These are phyloP conservation scores for Heterotis niloticus DNA, from an alignment of 2,113 vertebrate species.

Conservation along the genomic window DNA sequence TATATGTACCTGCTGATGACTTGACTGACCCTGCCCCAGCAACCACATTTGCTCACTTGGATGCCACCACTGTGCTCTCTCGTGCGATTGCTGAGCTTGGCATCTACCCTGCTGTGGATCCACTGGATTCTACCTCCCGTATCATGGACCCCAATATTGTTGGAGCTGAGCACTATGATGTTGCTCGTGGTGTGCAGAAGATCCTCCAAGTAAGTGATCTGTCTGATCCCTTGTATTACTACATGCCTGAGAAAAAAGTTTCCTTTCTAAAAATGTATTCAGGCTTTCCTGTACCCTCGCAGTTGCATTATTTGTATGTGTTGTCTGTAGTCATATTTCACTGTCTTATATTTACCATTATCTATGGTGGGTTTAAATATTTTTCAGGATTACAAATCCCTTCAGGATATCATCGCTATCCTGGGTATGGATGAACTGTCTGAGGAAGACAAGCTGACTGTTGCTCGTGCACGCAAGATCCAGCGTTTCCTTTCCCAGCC, in stretches of 20 bases:
- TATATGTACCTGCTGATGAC: constrained; percentile 95
- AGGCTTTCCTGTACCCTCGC: not conserved
- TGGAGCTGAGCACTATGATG: constrained; percentile 87
- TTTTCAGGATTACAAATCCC: constrained; percentile 89
- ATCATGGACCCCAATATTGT: constrained; percentile 99
- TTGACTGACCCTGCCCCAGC: constrained; percentile 94
- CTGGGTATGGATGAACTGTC: constrained; percentile 97
- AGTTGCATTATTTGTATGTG: not conserved
- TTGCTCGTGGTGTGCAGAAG: constrained; percentile 93
- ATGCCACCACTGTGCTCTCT: constrained; percentile 92
- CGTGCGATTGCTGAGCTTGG: constrained; percentile 94
- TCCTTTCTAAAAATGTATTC: not conserved
- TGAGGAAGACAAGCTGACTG: constrained; percentile 93
- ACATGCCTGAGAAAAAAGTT: not conserved
- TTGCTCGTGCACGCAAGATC: constrained; percentile 92
- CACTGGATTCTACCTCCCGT: constrained; percentile 92
- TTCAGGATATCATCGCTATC: constrained; percentile 98
- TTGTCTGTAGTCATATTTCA: not conserved
- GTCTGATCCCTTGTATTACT: not conserved
- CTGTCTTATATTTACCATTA: not conserved
- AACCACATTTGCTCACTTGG: constrained; percentile 98
- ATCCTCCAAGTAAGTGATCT: constrained; percentile 76
- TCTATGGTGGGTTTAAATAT: not conserved
- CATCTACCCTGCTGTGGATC: constrained; percentile 95
- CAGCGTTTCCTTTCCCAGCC: constrained; percentile 96